Evolutionary conservation across 2,113 vertebrate species (phyloP).

Genomic region (Microtus pennsylvanicus): DNA sequence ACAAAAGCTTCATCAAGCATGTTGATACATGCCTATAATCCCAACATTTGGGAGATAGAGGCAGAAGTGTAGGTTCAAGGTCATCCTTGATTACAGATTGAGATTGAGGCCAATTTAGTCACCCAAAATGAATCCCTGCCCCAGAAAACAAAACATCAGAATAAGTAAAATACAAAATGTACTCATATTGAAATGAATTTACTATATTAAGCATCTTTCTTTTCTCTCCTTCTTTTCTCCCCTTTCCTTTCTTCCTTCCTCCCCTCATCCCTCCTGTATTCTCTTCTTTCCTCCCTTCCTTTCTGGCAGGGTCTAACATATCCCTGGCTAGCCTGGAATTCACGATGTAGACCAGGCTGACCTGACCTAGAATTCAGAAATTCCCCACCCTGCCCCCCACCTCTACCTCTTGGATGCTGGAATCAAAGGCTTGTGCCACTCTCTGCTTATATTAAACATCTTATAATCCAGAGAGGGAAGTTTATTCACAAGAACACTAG

Average conservation of each 20-base stretch:
- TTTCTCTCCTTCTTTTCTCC: not conserved
- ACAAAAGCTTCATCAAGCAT: not conserved
- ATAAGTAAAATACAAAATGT: not conserved
- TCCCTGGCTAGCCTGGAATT: not conserved
- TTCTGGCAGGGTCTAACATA: not conserved
- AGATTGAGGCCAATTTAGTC: not conserved
- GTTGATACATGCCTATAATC: too few species aligned
- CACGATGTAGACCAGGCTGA: not conserved
- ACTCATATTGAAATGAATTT: not conserved
- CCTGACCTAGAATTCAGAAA: not conserved
- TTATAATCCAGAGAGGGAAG: not conserved
- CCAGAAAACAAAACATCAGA: too few species aligned
- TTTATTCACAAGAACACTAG: not conserved
- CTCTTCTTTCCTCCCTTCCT: not conserved
- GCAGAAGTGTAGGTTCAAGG: not conserved
- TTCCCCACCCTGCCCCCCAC: not conserved
- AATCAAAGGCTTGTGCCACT: not conserved
- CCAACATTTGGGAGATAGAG: not conserved
- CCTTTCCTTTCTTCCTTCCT: not conserved
- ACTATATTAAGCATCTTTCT: not conserved
- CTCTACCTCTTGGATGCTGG: not conserved
- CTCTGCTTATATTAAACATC: slow-evolving; percentile 8
- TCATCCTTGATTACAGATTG: not conserved
- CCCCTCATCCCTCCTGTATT: too few species aligned
- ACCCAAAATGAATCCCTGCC: not conserved